phyloP scores from a whole-genome alignment of 1,140 invertebrate genomes.

The Leptopilina clavipes region DNA sequence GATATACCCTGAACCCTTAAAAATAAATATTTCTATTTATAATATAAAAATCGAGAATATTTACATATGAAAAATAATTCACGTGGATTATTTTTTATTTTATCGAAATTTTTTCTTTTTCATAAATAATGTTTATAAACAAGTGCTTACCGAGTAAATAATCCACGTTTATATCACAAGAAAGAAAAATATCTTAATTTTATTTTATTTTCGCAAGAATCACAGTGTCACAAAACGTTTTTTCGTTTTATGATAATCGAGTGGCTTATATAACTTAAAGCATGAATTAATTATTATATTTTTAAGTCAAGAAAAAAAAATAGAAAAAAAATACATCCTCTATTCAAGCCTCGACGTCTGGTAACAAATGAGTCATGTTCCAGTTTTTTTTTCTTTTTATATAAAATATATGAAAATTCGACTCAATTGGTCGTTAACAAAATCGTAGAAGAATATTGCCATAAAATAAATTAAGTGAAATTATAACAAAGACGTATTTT shows the following conservation, averaged over 20 bases:
- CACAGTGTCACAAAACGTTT: constrained; percentile 16
- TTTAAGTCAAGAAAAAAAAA: too few species aligned
- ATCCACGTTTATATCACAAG: neutral
- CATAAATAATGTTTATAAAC: neutral
- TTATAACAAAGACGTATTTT: neutral
- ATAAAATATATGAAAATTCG: constrained; percentile 42
- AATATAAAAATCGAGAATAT: constrained; percentile 40
- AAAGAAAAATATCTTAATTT: neutral
- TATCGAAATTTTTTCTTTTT: too few species aligned
- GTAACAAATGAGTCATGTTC: neutral
- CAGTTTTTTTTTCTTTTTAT: neutral
- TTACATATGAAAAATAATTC: constrained; percentile 1
- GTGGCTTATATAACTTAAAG: neutral
- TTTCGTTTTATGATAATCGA: constrained; percentile 20
- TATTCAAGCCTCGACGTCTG: constrained; percentile 20
- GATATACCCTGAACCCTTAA: constrained; percentile 52
- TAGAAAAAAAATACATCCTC: constrained; percentile 8
- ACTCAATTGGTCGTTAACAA: constrained; percentile 38
- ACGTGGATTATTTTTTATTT: neutral
- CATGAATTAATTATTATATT: constrained; percentile 1
- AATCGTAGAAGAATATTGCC: constrained; percentile 35
- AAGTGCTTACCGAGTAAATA: neutral
- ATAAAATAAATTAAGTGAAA: constrained; percentile 36
- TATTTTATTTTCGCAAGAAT: constrained; percentile 17
- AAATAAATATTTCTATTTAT: constrained; percentile 52